A percentile compares a stretch with the other conserved stretches of the same genome.
Conservation (phyloP, 2,888 invertebrate genomes). For the Syrphus vitripennis region DNA sequence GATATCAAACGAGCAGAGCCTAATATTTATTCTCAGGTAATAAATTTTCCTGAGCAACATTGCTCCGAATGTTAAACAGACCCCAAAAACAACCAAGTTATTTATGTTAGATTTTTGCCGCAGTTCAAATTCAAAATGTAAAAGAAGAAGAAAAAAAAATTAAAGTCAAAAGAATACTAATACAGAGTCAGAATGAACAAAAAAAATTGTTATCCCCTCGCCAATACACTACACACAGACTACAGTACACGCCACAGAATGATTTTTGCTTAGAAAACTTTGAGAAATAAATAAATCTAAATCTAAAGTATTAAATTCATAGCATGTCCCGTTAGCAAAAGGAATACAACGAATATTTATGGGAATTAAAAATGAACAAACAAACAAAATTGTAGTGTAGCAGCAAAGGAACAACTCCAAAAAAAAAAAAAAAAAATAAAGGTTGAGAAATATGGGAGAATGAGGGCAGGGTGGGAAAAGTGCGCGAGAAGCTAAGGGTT, state of each 20-base stretch:
- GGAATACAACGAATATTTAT: constrained; percentile 42
- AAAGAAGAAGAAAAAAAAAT: constrained; percentile 52
- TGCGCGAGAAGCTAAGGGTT: not conserved
- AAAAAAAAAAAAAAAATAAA: not conserved
- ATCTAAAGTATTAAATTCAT: constrained; percentile 13
- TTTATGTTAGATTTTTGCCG: constrained; percentile 43
- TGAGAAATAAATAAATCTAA: constrained; percentile 9
- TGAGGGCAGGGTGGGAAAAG: not conserved
- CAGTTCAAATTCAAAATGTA: constrained; percentile 35
- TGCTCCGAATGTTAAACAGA: constrained; percentile 73
- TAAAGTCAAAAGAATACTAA: constrained; percentile 29
- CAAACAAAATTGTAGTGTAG: not conserved
- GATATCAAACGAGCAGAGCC: constrained; percentile 80
- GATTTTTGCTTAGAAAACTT: constrained; percentile 55
- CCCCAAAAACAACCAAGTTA: not conserved
- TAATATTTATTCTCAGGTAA: constrained; percentile 81
- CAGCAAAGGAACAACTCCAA: not conserved
- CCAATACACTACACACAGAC: not conserved
- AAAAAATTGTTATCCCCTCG: not conserved
- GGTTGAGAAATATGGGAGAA: not conserved
- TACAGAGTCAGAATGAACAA: not conserved
- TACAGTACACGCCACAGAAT: constrained; percentile 42
- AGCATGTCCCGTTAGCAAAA: constrained; percentile 26
- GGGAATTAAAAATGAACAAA: constrained; percentile 17
- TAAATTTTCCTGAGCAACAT: constrained; percentile 78